Evolutionary conservation across 2,888 invertebrate genomes (phyloP).

Genomic region (Drosophila subquinaria): DNA sequence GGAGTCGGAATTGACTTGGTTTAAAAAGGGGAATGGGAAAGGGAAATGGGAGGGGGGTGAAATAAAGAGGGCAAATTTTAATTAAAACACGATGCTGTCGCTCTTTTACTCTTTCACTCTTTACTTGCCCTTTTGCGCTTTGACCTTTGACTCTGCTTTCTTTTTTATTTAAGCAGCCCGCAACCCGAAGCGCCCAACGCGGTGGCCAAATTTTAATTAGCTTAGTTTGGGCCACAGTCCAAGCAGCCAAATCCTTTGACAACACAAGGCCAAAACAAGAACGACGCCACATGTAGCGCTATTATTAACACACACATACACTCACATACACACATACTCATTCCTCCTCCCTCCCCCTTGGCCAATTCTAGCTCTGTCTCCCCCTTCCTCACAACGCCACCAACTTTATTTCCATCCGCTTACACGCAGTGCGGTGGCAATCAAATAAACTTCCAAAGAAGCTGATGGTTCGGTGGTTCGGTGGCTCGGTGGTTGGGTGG

Average conservation of each 20-base stretch:
- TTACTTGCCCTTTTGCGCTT: slow-evolving; percentile 27
- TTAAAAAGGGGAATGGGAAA: background rate
- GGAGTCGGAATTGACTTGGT: background rate
- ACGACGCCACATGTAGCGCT: slow-evolving; percentile 48
- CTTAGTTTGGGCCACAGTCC: slow-evolving; percentile 67
- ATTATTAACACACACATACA: slow-evolving; percentile 42
- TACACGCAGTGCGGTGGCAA: slow-evolving; percentile 28
- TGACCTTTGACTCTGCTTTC: slow-evolving; percentile 55
- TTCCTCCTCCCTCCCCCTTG: background rate
- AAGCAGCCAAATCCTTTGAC: slow-evolving; percentile 60
- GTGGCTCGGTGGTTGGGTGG: background rate
- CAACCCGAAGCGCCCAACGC: slow-evolving; percentile 25
- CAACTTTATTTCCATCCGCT: background rate
- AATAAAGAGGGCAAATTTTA: slow-evolving; percentile 53
- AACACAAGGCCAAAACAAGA: slow-evolving; percentile 28
- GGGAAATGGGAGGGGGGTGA: background rate
- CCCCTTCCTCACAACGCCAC: background rate
- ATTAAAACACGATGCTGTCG: slow-evolving; percentile 66
- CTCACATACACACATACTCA: background rate
- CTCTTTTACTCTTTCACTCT: slow-evolving; percentile 50
- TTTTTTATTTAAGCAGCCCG: slow-evolving; percentile 17
- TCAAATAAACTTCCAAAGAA: slow-evolving; percentile 45
- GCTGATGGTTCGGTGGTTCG: slow-evolving; percentile 3
- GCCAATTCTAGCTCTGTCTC: background rate
- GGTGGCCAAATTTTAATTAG: slow-evolving; percentile 75